Base-by-base conservation (phyloP, 2,888 invertebrate genomes). In the Sipunculus nudus region DNA sequence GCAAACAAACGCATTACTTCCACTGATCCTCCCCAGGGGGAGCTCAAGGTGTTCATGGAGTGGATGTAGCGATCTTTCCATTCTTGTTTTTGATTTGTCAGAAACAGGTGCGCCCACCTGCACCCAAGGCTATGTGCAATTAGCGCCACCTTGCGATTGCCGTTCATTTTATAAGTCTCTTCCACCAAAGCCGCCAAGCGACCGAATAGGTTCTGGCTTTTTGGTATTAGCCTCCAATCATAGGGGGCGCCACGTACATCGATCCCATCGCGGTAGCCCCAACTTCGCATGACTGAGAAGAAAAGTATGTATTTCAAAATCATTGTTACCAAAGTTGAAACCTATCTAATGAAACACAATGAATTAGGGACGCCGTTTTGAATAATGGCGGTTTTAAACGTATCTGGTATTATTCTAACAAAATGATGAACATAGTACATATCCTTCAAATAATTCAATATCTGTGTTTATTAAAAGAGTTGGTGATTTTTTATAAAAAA, bases 21-120 rank as follows among this genome's bases (percentile, higher is more conserved):
- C 16, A 39, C 53, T 21, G 57, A 32, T 21, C 63, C 64, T 19
- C 38, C 43, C 63, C 64, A 97, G 3, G 92, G 94, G 1, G 92
- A 93, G 49, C 93, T 91, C 38, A 97, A 85, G 1, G 93, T 90
- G 1, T 97, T 88, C 70, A 93, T 84, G 26, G 91, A 86, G 61
- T 88, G 86, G 45, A 97, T 89, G 59, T 61, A 61, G 13, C 39
- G 19, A 28, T 61, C 46, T 43, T 61, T 61, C 62, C 62, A 61
- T 3, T 29, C 25, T 25, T 60, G 53, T n/a, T n/a, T 25, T 26
- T 23, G 21, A 16, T 23, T 35, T 2, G n/a, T 16, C n/a, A 60
- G 55, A 46, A 60, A 60, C 28, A 39, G 39, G 32, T 29, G 47
- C 16, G 29, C 26, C 25, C 38, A 40, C 8, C 57, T 29, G 3